Evolutionary conservation across 2,888 invertebrate genomes (phyloP).

Genomic region (Chironomus riparius): DNA sequence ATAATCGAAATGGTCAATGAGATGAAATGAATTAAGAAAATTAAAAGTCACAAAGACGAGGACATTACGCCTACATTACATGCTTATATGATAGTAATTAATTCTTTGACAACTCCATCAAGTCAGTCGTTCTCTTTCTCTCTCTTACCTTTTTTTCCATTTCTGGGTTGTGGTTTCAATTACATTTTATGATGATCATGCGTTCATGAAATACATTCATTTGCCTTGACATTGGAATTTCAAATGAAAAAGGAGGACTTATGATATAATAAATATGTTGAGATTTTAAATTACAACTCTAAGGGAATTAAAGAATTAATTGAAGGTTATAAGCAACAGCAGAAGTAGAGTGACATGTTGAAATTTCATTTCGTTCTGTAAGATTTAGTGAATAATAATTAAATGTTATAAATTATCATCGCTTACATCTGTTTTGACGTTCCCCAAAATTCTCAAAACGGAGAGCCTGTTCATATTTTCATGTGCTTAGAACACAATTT

Average conservation of each 20-base stretch:
- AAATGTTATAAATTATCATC: background rate
- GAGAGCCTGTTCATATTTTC: no score
- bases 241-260: no score
- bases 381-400: background rate
- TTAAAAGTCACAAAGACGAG: background rate
- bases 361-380: no score
- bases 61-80: background rate
- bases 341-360: no score
- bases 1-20: background rate
- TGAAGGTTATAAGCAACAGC: background rate
- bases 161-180: no score
- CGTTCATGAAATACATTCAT: background rate
- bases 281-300: background rate
- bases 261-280: background rate
- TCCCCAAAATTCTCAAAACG: no score
- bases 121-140: background rate
- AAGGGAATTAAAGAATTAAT: background rate
- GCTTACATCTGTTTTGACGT: background rate
- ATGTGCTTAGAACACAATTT: no score
- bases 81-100: background rate
- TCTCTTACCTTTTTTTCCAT: background rate
- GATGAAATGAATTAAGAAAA: background rate
- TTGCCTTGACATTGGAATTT: background rate
- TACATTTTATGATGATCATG: no score
- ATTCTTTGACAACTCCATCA: background rate